Percentiles rank a stretch among this genome's conserved stretches.
phyloP scores from a whole-genome alignment of 1,140 invertebrate species.

The Drosophila kurseongensis region DNA sequence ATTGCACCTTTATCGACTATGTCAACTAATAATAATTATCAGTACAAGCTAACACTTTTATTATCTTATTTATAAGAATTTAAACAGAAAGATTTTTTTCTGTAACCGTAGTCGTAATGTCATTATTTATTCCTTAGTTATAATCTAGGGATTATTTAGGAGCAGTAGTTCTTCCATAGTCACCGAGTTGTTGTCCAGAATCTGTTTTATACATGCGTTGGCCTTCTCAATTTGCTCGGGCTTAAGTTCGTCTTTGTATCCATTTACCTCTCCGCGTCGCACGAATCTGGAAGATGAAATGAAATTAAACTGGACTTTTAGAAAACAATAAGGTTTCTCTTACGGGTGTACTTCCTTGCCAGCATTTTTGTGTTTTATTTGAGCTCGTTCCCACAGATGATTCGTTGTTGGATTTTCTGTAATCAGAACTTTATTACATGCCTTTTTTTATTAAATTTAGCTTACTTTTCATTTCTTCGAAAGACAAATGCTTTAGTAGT shows the following conservation, averaged over 20 bases:
- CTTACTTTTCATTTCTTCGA: conserved; percentile 76
- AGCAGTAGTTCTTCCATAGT: conserved; percentile 54
- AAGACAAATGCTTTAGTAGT: conserved; percentile 67
- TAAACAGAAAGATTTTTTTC: no score
- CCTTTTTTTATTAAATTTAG: not conserved
- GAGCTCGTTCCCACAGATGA: conserved; percentile 48
- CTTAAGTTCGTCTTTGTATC: conserved; percentile 63
- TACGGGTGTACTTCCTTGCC: conserved; percentile 49
- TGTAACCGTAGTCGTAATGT: no score
- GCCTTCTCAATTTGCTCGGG: conserved; percentile 40
- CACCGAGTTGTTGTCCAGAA: conserved; percentile 18
- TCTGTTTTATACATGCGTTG: conserved; percentile 23
- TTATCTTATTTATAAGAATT: not conserved
- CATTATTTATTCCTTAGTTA: no score
- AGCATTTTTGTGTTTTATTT: not conserved
- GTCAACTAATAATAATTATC: not conserved
- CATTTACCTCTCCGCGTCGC: conserved; percentile 58
- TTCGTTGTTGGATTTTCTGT: conserved; percentile 66
- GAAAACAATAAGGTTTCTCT: not conserved
- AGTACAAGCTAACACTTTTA: not conserved
- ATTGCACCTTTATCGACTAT: not conserved
- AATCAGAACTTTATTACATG: not conserved
- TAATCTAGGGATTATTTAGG: not conserved
- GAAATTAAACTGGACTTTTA: not conserved
- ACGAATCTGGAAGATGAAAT: conserved; percentile 51